Conservation (phyloP, 1,140 invertebrate species). For the Sesamia nonagrioides region DNA sequence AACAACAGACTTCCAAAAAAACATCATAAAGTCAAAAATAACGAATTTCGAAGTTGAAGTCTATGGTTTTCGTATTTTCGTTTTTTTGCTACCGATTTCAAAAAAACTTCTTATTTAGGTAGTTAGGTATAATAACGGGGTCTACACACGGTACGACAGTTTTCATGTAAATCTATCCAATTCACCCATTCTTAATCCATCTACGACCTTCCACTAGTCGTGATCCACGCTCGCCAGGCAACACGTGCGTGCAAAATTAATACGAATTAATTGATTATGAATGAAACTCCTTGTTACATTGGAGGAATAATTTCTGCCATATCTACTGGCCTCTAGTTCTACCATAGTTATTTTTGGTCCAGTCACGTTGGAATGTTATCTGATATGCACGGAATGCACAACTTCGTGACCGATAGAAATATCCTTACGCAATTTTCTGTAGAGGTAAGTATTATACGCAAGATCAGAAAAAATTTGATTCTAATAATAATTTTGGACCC, state of each 20-base stretch:
- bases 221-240: conserved; percentile 34
- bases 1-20: no score
- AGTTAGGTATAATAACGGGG: no score
- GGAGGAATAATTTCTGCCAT: conserved; percentile 25
- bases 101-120: no score
- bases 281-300: conserved; percentile 42
- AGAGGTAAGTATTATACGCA: no score
- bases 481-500: not conserved
- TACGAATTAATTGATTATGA: conserved; percentile 47
- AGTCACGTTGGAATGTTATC: conserved; percentile 45
- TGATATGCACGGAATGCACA: conserved; percentile 35
- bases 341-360: conserved; percentile 43
- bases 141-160: no score
- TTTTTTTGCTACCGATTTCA: no score
- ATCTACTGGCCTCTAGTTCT: conserved; percentile 23
- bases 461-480: no score
- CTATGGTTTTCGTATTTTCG: no score
- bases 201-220: conserved; percentile 43
- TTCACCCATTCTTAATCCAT: conserved; percentile 29
- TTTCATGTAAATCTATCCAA: conserved; percentile 41
- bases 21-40: no score
- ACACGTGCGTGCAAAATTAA: conserved; percentile 49
- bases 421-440: not conserved
- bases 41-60: no score
- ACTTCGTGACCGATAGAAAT: conserved; percentile 33